A percentile compares a stretch with the other conserved stretches of the same genome.
These are phyloP conservation scores for Odiellus spinosus DNA, from an alignment of 2,888 invertebrate species.

Conservation along the genomic window DNA sequence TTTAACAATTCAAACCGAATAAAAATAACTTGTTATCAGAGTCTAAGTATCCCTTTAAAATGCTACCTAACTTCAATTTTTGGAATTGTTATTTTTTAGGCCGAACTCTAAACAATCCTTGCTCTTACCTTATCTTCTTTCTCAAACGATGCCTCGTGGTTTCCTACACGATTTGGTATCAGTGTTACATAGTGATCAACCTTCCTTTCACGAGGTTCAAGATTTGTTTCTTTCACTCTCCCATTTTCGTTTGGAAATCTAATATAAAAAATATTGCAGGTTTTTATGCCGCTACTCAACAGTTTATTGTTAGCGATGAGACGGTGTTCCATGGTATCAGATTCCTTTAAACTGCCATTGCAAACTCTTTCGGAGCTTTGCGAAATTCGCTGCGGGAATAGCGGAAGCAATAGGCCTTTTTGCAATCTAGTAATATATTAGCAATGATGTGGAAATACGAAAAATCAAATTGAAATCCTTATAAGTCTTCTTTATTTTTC, in stretches of 20 bases:
- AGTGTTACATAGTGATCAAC: not conserved
- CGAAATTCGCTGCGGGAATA: conserved; percentile 53
- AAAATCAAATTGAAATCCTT: too few species aligned
- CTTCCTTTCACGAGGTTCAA: conserved; percentile 3
- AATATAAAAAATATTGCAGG: conserved; percentile 24
- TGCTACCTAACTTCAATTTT: too few species aligned
- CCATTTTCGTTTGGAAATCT: conserved; percentile 1
- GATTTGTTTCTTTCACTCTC: not conserved
- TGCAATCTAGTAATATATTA: conserved; percentile 40
- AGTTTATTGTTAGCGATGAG: conserved; percentile 51
- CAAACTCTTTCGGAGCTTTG: conserved; percentile 60
- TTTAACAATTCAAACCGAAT: too few species aligned
- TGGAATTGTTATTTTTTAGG: conserved; percentile 19
- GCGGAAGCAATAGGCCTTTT: conserved; percentile 54
- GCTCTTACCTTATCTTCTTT: conserved; percentile 48
- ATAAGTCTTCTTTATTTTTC: too few species aligned
- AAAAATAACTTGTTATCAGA: too few species aligned
- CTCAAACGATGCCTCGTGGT: conserved; percentile 53
- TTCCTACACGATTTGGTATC: conserved; percentile 48
- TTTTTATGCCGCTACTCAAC: conserved; percentile 51
- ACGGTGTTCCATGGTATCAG: conserved; percentile 49
- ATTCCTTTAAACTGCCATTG: conserved; percentile 48
- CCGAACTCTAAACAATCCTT: conserved; percentile 37
- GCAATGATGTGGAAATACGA: too few species aligned
- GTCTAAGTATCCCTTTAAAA: too few species aligned